These are phyloP conservation scores for Staurois parvus DNA, from an alignment of 2,797 vertebrate species.

Conservation along the genomic window DNA sequence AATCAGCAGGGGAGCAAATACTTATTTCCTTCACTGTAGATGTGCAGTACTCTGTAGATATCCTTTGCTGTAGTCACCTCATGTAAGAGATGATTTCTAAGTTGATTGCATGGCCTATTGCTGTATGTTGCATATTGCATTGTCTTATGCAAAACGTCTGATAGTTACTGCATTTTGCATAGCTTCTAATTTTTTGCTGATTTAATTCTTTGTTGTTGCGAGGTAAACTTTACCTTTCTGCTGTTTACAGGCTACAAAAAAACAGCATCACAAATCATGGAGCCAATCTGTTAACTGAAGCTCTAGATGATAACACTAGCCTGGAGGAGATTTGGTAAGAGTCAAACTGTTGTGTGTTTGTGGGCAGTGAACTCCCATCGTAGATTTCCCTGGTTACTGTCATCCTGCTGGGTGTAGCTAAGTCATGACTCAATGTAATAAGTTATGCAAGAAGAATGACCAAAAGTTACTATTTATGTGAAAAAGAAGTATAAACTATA, in stretches of 20 bases:
- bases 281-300: conserved; percentile 76
- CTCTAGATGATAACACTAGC: conserved; percentile 79
- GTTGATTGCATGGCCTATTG: background rate
- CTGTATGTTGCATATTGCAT: background rate
- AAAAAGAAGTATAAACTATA: background rate
- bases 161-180: background rate
- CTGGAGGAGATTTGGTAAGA: conserved; percentile 91
- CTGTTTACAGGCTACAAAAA: conserved; percentile 84
- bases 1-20: no score
- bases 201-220: no score
- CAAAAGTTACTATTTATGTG: background rate
- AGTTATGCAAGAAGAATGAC: background rate
- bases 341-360: background rate
- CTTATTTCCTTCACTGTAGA: no score
- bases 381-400: background rate
- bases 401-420: no score
- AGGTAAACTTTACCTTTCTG: conserved; percentile 39
- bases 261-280: conserved; percentile 86
- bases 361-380: background rate
- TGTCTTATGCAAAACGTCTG: background rate
- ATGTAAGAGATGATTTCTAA: background rate
- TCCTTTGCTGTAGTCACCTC: no score
- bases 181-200: no score
- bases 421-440: no score
- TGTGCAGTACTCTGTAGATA: no score